Evolutionary conservation across 2,113 vertebrate genomes (phyloP).

Genomic region (Penelope pileata): DNA sequence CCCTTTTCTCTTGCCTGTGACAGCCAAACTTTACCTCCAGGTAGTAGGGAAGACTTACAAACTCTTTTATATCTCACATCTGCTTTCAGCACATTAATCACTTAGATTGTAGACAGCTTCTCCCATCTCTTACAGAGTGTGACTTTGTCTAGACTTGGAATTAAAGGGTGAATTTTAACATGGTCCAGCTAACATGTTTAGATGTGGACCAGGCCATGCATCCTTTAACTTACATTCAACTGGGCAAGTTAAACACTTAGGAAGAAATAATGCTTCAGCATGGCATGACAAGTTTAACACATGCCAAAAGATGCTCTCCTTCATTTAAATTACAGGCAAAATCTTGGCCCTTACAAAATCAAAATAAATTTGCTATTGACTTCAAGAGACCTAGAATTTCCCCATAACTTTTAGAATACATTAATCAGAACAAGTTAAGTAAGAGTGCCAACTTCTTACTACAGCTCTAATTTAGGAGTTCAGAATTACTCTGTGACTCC

Average conservation of each 20-base stretch:
- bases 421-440: not conserved
- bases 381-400: not conserved
- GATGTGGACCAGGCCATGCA: not conserved
- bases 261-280: not conserved
- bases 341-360: not conserved
- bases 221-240: not conserved
- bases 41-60: constrained; percentile 48
- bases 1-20: constrained; percentile 54
- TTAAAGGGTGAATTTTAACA: constrained; percentile 42
- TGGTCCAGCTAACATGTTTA: not conserved
- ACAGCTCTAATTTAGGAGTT: not conserved
- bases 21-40: constrained; percentile 65
- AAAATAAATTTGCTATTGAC: not conserved
- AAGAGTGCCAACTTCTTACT: not conserved
- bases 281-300: not conserved
- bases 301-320: not conserved
- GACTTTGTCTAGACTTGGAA: constrained; percentile 64
- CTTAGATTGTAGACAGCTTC: constrained; percentile 1
- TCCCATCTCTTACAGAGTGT: not conserved
- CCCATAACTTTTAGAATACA: not conserved
- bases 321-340: not conserved
- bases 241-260: not conserved
- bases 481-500: not conserved
- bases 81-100: constrained; percentile 66
- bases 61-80: constrained; percentile 62